A percentile compares a stretch with the other conserved stretches of the same genome.
Evolutionary conservation across 2,797 vertebrate species (phyloP).

Genomic region (Silurus aristotelis): DNA sequence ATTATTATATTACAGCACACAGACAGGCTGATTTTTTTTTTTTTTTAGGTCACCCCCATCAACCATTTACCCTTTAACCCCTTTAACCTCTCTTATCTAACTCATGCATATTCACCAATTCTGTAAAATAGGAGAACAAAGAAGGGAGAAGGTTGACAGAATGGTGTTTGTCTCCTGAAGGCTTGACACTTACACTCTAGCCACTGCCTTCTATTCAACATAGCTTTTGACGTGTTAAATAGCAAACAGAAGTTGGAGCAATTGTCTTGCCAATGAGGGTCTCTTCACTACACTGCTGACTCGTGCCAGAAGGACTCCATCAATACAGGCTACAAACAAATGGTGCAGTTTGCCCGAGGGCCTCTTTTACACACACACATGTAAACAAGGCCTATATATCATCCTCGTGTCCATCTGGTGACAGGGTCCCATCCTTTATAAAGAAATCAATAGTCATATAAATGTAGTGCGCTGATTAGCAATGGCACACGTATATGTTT

Average conservation of each 20-base stretch:
- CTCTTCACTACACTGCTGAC: conserved; percentile 70
- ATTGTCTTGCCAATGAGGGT: conserved; percentile 76
- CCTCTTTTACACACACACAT: conserved; percentile 42
- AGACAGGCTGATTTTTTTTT: neutral
- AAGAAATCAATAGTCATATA: conserved; percentile 46
- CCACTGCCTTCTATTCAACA: conserved; percentile 57
- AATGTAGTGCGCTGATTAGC: conserved; percentile 44
- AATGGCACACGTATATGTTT: conserved; percentile 9
- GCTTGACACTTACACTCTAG: conserved; percentile 53
- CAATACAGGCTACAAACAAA: conserved; percentile 71
- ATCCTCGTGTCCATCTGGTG: conserved; percentile 16
- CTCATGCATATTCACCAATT: conserved; percentile 45
- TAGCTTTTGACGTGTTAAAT: conserved; percentile 76
- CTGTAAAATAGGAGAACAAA: conserved; percentile 47
- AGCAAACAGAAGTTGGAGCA: conserved; percentile 72
- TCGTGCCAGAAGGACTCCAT: conserved; percentile 68
- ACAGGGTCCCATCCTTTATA: conserved; percentile 10
- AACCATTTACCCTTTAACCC: conserved; percentile 48
- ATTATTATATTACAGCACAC: neutral
- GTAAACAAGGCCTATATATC: conserved; percentile 36
- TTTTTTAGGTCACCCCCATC: neutral
- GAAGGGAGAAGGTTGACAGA: conserved; percentile 41
- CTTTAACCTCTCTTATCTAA: conserved; percentile 49
- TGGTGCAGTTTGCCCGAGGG: conserved; percentile 53
- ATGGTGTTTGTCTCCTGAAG: conserved; percentile 52